phyloP scores from a whole-genome alignment of 2,797 vertebrate genomes.

The Leucoraja ocellata region DNA sequence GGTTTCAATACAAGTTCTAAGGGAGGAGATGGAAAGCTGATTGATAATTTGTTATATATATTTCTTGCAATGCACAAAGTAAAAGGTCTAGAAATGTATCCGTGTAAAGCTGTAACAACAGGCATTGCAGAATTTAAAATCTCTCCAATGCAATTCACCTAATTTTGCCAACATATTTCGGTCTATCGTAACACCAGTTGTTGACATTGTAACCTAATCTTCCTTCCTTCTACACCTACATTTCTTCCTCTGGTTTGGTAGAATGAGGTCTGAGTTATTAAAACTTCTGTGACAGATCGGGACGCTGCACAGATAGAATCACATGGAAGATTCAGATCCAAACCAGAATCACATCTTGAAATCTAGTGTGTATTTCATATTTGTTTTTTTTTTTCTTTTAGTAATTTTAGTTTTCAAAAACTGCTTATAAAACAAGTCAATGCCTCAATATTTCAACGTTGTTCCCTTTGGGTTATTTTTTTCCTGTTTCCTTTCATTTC shows the following conservation, averaged over 20 bases:
- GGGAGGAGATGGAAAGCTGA: not conserved
- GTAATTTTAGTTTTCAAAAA: not conserved
- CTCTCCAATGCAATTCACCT: too few species aligned
- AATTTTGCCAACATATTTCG: too few species aligned
- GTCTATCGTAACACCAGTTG: too few species aligned
- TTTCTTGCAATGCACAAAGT: not conserved
- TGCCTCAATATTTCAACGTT: not conserved
- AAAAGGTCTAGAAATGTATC: too few species aligned
- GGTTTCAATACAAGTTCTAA: not conserved
- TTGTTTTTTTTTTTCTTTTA: not conserved
- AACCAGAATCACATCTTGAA: not conserved
- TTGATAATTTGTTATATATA: not conserved
- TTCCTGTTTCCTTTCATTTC: not conserved
- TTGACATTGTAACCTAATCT: too few species aligned
- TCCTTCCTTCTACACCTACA: too few species aligned
- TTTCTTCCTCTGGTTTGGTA: not conserved
- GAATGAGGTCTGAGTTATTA: not conserved
- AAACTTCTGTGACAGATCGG: not conserved
- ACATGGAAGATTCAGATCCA: not conserved
- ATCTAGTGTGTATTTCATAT: not conserved
- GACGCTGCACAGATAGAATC: not conserved
- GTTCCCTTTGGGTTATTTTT: not conserved
- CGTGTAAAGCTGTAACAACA: too few species aligned
- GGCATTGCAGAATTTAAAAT: too few species aligned
- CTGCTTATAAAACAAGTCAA: not conserved